phyloP scores from a whole-genome alignment of 2,113 vertebrate genomes.

The Ageneiosus marmoratus region DNA sequence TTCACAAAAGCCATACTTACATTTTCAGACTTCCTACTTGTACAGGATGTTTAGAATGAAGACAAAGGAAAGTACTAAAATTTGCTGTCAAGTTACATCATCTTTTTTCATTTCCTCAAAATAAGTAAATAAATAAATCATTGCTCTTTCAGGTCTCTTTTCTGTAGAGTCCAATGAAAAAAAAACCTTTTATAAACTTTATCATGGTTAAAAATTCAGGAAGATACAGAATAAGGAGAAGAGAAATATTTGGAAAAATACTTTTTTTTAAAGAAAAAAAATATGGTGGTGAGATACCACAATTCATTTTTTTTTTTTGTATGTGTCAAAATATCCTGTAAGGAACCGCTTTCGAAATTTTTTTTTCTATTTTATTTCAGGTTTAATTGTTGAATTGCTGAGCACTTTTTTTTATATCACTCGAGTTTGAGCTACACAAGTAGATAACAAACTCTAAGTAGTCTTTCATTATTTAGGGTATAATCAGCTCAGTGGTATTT shows the following conservation, averaged over 20 bases:
- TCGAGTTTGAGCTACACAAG: background rate
- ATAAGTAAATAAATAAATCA: constrained; percentile 13
- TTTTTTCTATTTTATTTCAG: background rate
- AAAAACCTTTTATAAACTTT: background rate
- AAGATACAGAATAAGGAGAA: background rate
- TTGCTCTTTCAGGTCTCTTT: constrained; percentile 31
- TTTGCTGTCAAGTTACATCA: constrained; percentile 2
- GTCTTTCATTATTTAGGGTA: background rate
- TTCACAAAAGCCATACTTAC: background rate
- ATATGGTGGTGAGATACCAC: background rate
- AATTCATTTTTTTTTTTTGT: constrained; percentile 3
- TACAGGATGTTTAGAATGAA: background rate
- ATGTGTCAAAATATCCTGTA: background rate
- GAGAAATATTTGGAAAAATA: background rate
- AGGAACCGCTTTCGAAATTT: background rate
- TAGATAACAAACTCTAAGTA: background rate
- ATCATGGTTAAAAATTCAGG: background rate
- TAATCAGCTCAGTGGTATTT: background rate
- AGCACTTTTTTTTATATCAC: background rate
- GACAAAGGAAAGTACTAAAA: background rate
- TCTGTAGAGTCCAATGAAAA: background rate
- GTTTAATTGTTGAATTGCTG: background rate
- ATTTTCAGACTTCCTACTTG: constrained; percentile 3
- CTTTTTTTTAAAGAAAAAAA: background rate
- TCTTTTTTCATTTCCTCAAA: constrained; percentile 28